phyloP scores from a whole-genome alignment of 1,140 invertebrate genomes.

The Orius laevigatus region DNA sequence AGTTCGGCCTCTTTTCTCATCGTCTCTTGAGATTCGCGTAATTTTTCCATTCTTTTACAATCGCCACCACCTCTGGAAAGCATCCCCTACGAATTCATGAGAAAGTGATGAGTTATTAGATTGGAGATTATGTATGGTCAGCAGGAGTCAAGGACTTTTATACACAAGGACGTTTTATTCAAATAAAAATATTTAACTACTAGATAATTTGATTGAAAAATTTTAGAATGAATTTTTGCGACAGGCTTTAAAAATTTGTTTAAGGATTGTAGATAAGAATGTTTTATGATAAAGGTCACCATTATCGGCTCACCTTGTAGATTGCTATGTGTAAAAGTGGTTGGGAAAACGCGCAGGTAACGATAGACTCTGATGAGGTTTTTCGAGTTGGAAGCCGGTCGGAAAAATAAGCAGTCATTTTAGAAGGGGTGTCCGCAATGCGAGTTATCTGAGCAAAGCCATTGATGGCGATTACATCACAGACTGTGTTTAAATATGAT shows the following conservation, averaged over 20 bases:
- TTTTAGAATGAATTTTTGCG: not conserved
- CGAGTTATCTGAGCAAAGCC: conserved; percentile 49
- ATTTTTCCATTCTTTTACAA: conserved; percentile 36
- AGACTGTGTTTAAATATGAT: conserved; percentile 52
- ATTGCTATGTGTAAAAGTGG: conserved; percentile 39
- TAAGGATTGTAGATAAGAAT: not conserved
- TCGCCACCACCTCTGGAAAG: conserved; percentile 15
- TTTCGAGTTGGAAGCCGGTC: conserved; percentile 31
- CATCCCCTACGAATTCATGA: conserved; percentile 16
- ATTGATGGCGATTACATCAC: conserved; percentile 53
- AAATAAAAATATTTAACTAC: not conserved
- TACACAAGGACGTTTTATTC: not conserved
- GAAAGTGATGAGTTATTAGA: not conserved
- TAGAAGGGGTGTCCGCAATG: conserved; percentile 38
- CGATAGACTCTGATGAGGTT: conserved; percentile 34
- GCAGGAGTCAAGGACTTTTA: not conserved
- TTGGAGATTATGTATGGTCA: not conserved
- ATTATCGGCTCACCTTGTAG: conserved; percentile 25
- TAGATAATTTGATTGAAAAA: not conserved
- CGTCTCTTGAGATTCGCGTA: conserved; percentile 42
- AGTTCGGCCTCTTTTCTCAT: conserved; percentile 45
- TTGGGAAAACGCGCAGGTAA: conserved; percentile 38
- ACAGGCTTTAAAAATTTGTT: no score
- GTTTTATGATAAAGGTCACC: not conserved
- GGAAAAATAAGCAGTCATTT: conserved; percentile 39